phyloP scores from a whole-genome alignment of 2,797 vertebrate species.

The Melanogrammus aeglefinus region DNA sequence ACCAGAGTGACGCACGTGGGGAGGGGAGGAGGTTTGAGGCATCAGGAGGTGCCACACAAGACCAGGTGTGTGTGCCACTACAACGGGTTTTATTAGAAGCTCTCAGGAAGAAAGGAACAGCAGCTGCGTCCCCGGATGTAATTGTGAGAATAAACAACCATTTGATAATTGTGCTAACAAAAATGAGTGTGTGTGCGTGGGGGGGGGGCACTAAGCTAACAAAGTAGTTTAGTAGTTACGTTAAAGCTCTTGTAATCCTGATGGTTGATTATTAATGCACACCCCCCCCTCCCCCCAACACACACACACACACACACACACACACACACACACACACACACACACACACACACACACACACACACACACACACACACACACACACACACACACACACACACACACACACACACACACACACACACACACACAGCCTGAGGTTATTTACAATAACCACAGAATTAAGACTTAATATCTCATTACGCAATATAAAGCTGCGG shows the following conservation, averaged over 20 bases:
- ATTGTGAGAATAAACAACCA: slow-evolving; percentile 29
- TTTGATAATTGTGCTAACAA: not conserved
- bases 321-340: too few species aligned
- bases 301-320: not conserved
- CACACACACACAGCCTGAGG: not conserved
- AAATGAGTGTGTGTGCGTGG: not conserved
- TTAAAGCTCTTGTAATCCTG: too few species aligned
- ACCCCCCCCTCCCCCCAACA: not conserved
- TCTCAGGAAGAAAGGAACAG: slow-evolving; percentile 30
- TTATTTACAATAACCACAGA: not conserved
- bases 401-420: not conserved
- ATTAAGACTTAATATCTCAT: not conserved
- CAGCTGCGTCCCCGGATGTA: slow-evolving; percentile 45
- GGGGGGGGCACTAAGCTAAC: too few species aligned
- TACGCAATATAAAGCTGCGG: not conserved
- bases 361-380: too few species aligned
- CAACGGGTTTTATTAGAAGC: slow-evolving; percentile 36
- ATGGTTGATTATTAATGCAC: not conserved
- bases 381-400: not conserved
- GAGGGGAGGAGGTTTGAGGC: not conserved
- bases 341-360: too few species aligned
- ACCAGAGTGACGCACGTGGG: slow-evolving; percentile 9
- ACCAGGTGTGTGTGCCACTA: slow-evolving; percentile 45
- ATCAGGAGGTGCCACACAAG: slow-evolving; percentile 24
- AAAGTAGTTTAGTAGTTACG: too few species aligned